Evolutionary conservation across 1,140 invertebrate genomes (phyloP).

Genomic region (Psilanteris sp.): DNA sequence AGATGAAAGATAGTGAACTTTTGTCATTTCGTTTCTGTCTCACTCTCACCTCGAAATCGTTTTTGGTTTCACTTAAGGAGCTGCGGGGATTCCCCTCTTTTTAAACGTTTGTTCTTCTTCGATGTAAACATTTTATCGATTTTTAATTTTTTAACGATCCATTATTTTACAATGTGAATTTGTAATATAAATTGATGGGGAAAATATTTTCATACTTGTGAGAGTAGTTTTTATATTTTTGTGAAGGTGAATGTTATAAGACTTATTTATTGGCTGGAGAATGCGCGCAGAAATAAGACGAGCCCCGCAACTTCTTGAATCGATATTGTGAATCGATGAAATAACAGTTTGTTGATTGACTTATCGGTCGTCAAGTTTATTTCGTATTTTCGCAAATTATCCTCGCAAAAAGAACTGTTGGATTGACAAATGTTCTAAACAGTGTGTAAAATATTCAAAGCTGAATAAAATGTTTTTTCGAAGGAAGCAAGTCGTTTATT

Average conservation of each 20-base stretch:
- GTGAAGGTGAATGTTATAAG: constrained; percentile 15
- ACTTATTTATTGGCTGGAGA: constrained; percentile 22
- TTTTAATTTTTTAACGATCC: constrained; percentile 2
- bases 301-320: constrained; percentile 47
- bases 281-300: constrained; percentile 1
- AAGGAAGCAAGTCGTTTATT: constrained; percentile 27
- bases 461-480: constrained; percentile 65
- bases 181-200: constrained; percentile 15
- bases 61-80: constrained; percentile 35
- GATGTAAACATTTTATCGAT: background rate
- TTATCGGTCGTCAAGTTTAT: constrained; percentile 42
- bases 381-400: constrained; percentile 59
- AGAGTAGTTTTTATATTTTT: constrained; percentile 47
- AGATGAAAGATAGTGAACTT: constrained; percentile 77
- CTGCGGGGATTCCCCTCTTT: constrained; percentile 29
- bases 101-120: constrained; percentile 8
- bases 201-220: constrained; percentile 42
- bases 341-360: constrained; percentile 26
- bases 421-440: constrained; percentile 65
- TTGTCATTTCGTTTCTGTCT: constrained; percentile 61
- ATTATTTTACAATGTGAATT: constrained; percentile 2
- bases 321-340: constrained; percentile 19
- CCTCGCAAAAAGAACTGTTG: constrained; percentile 64
- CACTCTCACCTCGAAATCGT: constrained; percentile 52
- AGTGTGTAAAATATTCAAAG: constrained; percentile 66